Conservation (phyloP, 2,888 invertebrate genomes). For the Scelioninae gen. 2 region DNA sequence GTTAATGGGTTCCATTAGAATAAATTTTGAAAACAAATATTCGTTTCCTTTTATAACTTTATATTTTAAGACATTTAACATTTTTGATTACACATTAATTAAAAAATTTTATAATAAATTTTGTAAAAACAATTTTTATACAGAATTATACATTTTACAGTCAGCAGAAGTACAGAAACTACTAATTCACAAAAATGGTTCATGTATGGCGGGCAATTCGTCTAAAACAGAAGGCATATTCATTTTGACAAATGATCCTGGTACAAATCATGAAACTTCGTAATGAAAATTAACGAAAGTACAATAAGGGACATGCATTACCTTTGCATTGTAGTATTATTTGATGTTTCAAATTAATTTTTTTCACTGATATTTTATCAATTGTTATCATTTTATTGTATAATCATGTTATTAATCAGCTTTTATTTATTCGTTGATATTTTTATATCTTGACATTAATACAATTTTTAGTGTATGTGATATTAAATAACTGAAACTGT, state of each 20-base stretch:
- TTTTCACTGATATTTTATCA: slow-evolving; percentile 24
- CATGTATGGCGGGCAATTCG: slow-evolving; percentile 20
- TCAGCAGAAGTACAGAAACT: slow-evolving; percentile 32
- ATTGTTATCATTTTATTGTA: slow-evolving; percentile 19
- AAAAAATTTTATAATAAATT: background rate
- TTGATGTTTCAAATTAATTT: slow-evolving; percentile 20
- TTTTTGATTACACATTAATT: background rate
- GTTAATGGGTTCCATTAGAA: too few species aligned
- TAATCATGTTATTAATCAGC: slow-evolving; percentile 18
- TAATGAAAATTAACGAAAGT: slow-evolving; percentile 31
- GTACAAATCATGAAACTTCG: slow-evolving; percentile 22
- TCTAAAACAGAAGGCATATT: slow-evolving; percentile 34
- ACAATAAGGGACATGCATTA: background rate
- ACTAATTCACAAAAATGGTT: slow-evolving; percentile 23
- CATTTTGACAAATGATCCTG: slow-evolving; percentile 25
- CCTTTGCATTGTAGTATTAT: background rate
- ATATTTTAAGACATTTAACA: background rate
- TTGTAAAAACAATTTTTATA: too few species aligned
- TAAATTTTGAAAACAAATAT: too few species aligned
- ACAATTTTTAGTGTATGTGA: slow-evolving; percentile 39
- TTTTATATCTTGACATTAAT: slow-evolving; percentile 33
- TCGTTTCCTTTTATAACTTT: background rate
- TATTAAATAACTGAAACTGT: slow-evolving; percentile 32
- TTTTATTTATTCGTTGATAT: slow-evolving; percentile 40
- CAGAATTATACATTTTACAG: slow-evolving; percentile 18